A percentile compares a stretch with the other conserved stretches of the same genome.
Conservation (phyloP, 1,140 invertebrate species). For the Calycopis cecrops region DNA sequence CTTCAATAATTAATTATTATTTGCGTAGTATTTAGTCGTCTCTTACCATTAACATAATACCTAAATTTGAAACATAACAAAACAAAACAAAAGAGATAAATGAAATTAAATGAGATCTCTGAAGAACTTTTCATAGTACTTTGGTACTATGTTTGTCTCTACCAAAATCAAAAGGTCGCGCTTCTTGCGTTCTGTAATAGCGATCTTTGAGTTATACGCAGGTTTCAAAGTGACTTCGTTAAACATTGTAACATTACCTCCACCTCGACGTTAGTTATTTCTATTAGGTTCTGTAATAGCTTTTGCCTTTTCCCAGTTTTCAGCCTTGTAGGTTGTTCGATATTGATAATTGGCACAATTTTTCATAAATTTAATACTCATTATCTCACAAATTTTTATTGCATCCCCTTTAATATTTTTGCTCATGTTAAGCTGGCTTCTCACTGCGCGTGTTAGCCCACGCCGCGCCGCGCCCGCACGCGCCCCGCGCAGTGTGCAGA, state of each 20-base stretch:
- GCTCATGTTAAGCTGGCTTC: too few relatives aligned
- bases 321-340: slow-evolving; percentile 24
- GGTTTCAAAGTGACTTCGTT: slow-evolving; percentile 16
- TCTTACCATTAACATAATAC: slow-evolving; percentile 11
- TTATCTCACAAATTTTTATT: slow-evolving; percentile 21
- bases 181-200: slow-evolving; percentile 21
- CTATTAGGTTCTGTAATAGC: slow-evolving; percentile 16
- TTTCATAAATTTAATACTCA: slow-evolving; percentile 25
- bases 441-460: too few relatives aligned
- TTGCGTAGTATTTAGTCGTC: not conserved
- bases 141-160: slow-evolving; percentile 18
- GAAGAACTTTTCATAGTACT: slow-evolving; percentile 18
- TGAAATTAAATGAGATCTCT: slow-evolving; percentile 19
- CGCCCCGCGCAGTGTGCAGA: too few relatives aligned
- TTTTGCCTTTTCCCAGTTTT: slow-evolving; percentile 16
- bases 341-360: slow-evolving; percentile 27
- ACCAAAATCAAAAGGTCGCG: slow-evolving; percentile 18
- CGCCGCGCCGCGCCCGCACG: too few relatives aligned
- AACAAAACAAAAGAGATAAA: slow-evolving; percentile 1
- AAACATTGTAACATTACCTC: slow-evolving; percentile 14
- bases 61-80: slow-evolving; percentile 7
- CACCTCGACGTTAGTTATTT: slow-evolving; percentile 14
- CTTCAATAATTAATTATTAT: slow-evolving; percentile 18
- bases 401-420: slow-evolving; percentile 24
- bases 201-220: slow-evolving; percentile 17